Percentiles rank a stretch among this genome's conserved stretches.
Conservation (phyloP, 2,113 vertebrate species). For the Piprites chloris region DNA sequence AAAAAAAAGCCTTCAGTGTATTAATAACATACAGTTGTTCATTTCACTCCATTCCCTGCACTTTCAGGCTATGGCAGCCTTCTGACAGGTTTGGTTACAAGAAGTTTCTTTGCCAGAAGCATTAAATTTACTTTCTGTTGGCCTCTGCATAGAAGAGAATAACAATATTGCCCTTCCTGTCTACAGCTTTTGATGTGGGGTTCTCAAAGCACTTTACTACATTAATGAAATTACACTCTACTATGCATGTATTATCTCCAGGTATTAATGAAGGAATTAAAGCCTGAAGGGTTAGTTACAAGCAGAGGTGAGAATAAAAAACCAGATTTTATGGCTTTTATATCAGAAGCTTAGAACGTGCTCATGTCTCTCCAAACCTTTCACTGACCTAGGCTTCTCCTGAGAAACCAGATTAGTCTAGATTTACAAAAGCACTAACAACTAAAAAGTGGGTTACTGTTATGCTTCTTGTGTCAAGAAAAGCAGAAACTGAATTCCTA, state of each 20-base stretch:
- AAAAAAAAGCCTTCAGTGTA: neutral
- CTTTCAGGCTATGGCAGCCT: neutral
- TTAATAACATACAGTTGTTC: neutral
- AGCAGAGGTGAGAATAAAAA: neutral
- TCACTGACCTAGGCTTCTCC: neutral
- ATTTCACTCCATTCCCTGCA: neutral
- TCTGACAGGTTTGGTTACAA: neutral
- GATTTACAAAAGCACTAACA: neutral
- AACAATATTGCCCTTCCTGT: neutral
- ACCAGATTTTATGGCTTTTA: neutral
- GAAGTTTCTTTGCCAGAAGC: neutral
- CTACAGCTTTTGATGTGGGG: neutral
- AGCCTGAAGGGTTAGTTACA: neutral
- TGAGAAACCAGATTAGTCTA: neutral
- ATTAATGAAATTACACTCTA: neutral
- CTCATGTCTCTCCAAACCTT: neutral
- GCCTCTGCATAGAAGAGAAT: neutral
- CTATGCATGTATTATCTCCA: neutral
- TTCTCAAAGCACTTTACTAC: neutral
- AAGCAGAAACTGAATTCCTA: neutral
- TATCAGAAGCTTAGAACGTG: neutral
- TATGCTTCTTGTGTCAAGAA: neutral
- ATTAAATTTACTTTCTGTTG: neutral
- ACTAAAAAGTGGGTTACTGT: neutral
- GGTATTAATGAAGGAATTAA: neutral